Evolutionary conservation across 2,113 vertebrate genomes (phyloP).

Genomic region (Accipiter cooperii): DNA sequence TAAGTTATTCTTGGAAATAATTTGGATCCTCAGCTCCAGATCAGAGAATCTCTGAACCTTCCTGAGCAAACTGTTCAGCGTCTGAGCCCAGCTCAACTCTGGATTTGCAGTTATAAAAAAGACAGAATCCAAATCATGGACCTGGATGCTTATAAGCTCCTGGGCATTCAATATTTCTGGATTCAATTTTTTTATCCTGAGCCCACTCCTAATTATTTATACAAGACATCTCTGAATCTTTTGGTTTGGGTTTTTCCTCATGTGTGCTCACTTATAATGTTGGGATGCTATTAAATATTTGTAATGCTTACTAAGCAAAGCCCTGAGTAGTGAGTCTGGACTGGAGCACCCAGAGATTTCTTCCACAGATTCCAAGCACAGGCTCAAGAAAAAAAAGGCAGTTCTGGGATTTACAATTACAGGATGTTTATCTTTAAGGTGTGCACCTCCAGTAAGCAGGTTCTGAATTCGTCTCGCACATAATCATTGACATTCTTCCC

Average conservation of each 20-base stretch:
- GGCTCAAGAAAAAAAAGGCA: neutral
- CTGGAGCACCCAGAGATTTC: neutral
- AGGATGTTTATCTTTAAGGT: slow-evolving; percentile 34
- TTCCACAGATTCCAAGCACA: neutral
- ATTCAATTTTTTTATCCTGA: neutral
- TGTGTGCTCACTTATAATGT: neutral
- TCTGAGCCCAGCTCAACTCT: neutral
- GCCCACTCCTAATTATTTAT: neutral
- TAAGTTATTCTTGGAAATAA: slow-evolving; percentile 7
- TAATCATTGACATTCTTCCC: neutral
- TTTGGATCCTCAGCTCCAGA: neutral
- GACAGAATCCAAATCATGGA: neutral
- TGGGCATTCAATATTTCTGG: neutral
- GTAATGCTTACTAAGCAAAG: neutral
- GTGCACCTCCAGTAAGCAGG: neutral
- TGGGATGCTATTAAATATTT: neutral
- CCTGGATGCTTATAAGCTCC: neutral
- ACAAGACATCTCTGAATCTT: neutral
- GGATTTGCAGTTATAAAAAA: neutral
- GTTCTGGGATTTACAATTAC: neutral
- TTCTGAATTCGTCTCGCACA: neutral
- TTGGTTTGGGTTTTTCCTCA: neutral
- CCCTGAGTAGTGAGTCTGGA: neutral
- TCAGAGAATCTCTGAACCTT: slow-evolving; percentile 6
- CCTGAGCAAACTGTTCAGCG: neutral